Conservation (phyloP, 2,113 vertebrate genomes). For the Lophius piscatorius region DNA sequence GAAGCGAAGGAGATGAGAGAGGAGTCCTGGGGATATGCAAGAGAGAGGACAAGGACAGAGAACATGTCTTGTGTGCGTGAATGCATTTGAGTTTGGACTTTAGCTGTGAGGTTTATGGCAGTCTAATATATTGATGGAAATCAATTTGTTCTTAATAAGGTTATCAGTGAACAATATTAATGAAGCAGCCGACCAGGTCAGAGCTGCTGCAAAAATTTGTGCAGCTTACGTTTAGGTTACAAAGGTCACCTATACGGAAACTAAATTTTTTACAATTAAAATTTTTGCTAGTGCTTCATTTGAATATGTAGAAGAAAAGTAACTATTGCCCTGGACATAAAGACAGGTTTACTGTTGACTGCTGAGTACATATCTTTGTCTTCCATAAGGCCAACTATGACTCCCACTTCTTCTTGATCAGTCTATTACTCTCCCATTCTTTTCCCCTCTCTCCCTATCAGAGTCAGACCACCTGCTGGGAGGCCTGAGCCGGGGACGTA, state of each 20-base stretch:
- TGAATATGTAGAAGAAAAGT: no score
- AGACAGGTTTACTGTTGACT: no score
- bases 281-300: no score
- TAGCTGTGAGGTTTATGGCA: neutral
- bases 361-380: slow-evolving; percentile 17
- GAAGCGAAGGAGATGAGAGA: no score
- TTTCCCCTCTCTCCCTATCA: slow-evolving; percentile 9
- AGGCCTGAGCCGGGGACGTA: slow-evolving; percentile 59
- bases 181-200: neutral
- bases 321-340: no score
- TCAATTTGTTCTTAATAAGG: slow-evolving; percentile 3
- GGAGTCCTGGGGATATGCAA: neutral
- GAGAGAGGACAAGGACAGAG: neutral
- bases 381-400: neutral
- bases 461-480: slow-evolving; percentile 67
- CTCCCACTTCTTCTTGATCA: neutral
- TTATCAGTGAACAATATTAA: slow-evolving; percentile 1
- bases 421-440: neutral
- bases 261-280: no score
- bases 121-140: neutral
- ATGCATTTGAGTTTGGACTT: slow-evolving; percentile 24
- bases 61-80: slow-evolving; percentile 2
- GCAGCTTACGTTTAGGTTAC: no score
- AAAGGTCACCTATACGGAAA: no score
- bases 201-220: no score